phyloP scores from a whole-genome alignment of 2,113 vertebrate genomes.

The Tretioscincus oriximinensis region DNA sequence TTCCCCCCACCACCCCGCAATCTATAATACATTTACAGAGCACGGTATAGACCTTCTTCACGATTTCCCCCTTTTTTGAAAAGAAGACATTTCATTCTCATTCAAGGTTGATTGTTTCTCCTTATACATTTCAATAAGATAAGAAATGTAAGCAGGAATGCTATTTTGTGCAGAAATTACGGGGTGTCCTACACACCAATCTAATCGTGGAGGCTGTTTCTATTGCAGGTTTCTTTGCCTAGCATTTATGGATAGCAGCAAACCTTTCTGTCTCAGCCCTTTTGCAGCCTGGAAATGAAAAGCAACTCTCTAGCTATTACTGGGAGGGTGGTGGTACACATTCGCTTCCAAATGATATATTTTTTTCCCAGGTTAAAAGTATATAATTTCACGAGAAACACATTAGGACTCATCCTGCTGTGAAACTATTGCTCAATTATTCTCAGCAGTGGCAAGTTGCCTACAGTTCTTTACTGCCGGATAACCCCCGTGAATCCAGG shows the following conservation, averaged over 20 bases:
- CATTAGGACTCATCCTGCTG: slow-evolving; percentile 60
- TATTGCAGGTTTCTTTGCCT: slow-evolving; percentile 51
- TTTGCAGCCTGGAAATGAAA: slow-evolving; percentile 63
- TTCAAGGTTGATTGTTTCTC: slow-evolving; percentile 4
- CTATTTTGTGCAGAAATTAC: slow-evolving; percentile 20
- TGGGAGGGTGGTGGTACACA: slow-evolving; percentile 28
- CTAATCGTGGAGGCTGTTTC: slow-evolving; percentile 36
- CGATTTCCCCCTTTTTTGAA: neutral
- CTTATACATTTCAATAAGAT: slow-evolving; percentile 27
- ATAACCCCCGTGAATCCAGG: slow-evolving; percentile 51
- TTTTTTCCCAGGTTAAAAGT: slow-evolving; percentile 70
- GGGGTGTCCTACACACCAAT: slow-evolving; percentile 27
- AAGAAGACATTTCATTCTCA: slow-evolving; percentile 23
- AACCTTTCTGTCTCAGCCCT: slow-evolving; percentile 54
- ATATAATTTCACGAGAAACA: slow-evolving; percentile 68
- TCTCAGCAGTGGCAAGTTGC: slow-evolving; percentile 64
- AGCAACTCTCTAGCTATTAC: slow-evolving; percentile 51
- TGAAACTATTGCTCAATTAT: slow-evolving; percentile 69
- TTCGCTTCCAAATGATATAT: slow-evolving; percentile 68
- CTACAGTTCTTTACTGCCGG: slow-evolving; percentile 48
- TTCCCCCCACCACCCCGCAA: neutral
- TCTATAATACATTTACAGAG: neutral
- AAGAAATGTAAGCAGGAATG: slow-evolving; percentile 35
- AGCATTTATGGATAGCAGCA: slow-evolving; percentile 44
- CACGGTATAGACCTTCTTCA: neutral